Percentiles rank a stretch among this genome's conserved stretches.
Evolutionary conservation across 1,140 invertebrate species (phyloP).

Genomic region (Aphaenogaster rudis): DNA sequence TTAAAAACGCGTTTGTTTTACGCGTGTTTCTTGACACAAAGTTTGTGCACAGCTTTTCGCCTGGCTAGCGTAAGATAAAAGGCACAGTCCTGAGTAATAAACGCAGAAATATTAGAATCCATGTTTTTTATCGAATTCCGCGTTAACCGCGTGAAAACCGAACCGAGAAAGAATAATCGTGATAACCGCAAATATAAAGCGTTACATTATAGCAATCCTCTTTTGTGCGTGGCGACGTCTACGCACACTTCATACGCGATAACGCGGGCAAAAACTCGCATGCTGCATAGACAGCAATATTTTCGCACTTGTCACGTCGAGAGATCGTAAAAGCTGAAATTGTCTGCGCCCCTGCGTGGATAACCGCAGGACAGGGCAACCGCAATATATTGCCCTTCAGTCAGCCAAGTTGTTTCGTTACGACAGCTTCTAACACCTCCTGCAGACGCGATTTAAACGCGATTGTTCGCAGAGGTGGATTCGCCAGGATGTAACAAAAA

Average conservation of each 20-base stretch:
- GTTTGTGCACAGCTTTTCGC: neutral
- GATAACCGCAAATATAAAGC: constrained; percentile 10
- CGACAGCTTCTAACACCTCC: constrained; percentile 3
- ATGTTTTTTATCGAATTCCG: neutral
- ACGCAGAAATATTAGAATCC: neutral
- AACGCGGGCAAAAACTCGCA: constrained; percentile 39
- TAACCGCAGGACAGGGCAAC: constrained; percentile 56
- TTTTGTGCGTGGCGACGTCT: neutral
- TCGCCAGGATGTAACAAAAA: neutral
- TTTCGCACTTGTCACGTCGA: constrained; percentile 52
- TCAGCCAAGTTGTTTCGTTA: constrained; percentile 28
- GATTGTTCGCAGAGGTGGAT: neutral
- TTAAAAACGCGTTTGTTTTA: neutral
- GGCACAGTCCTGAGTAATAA: neutral
- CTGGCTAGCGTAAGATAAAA: neutral
- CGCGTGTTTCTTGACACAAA: neutral
- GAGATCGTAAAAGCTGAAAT: constrained; percentile 60
- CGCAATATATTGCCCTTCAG: constrained; percentile 51
- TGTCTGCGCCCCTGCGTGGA: constrained; percentile 26
- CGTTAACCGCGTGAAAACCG: neutral
- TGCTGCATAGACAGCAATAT: constrained; percentile 43
- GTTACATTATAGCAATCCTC: constrained; percentile 8
- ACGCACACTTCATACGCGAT: constrained; percentile 14
- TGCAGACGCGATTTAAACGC: constrained; percentile 16
- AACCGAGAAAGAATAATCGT: neutral